Evolutionary conservation across 2,797 vertebrate species (phyloP).

Genomic region (Halcyon badia): DNA sequence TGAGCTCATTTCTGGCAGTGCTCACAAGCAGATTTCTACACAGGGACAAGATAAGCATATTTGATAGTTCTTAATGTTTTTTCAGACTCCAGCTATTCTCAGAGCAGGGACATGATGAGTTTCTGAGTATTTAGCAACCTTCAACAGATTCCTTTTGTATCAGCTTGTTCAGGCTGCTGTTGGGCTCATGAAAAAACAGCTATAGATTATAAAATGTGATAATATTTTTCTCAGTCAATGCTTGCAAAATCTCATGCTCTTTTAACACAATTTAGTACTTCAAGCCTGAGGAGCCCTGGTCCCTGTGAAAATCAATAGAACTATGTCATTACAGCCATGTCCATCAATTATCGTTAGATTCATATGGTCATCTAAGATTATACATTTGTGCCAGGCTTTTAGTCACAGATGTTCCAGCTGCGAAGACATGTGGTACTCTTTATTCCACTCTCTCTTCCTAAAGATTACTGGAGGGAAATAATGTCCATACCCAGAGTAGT

Average conservation of each 20-base stretch:
- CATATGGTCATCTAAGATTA: neutral
- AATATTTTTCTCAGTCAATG: neutral
- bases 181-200: neutral
- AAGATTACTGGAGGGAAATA: neutral
- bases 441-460: neutral
- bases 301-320: neutral
- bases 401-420: conserved; percentile 29
- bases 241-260: neutral
- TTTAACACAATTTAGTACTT: neutral
- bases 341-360: conserved; percentile 9
- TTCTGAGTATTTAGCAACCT: neutral
- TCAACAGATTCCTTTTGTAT: neutral
- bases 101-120: neutral
- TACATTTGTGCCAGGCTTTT: neutral
- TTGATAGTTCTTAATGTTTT: neutral
- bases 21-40: neutral
- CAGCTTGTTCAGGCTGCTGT: neutral
- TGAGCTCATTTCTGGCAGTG: neutral
- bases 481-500: neutral
- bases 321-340: neutral
- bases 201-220: neutral
- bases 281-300: neutral
- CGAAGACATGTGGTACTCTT: neutral
- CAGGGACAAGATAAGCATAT: neutral
- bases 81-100: neutral